Evolutionary conservation across 1,140 invertebrate species (phyloP).

Genomic region (Philopotamus ludificatus): DNA sequence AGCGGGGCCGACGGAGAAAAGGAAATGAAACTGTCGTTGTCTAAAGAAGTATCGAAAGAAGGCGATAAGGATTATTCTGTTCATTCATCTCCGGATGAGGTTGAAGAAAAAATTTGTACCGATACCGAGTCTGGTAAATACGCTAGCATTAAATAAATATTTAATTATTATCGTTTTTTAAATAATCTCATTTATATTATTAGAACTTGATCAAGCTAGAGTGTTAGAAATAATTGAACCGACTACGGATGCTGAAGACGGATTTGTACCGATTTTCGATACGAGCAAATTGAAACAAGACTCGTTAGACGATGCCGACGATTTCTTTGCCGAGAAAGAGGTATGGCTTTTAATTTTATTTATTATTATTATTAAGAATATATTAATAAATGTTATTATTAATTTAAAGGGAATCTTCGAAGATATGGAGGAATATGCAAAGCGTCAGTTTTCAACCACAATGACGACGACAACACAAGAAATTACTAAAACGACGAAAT

Average conservation of each 20-base stretch:
- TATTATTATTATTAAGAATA: slow-evolving; percentile 12
- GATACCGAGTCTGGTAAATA: slow-evolving; percentile 55
- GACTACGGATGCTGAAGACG: slow-evolving; percentile 50
- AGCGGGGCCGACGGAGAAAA: not conserved
- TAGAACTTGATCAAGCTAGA: slow-evolving; percentile 56
- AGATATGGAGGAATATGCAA: slow-evolving; percentile 15
- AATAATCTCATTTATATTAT: slow-evolving; percentile 34
- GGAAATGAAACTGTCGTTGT: not conserved
- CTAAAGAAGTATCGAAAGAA: slow-evolving; percentile 17
- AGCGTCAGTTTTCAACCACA: not conserved
- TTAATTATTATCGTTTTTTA: not conserved
- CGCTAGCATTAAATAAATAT: slow-evolving; percentile 4
- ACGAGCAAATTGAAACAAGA: slow-evolving; percentile 53
- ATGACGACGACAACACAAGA: slow-evolving; percentile 8
- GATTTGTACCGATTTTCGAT: slow-evolving; percentile 51
- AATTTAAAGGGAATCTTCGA: slow-evolving; percentile 19
- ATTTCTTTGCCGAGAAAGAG: slow-evolving; percentile 55
- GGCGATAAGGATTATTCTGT: slow-evolving; percentile 48
- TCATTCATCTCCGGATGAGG: slow-evolving; percentile 56
- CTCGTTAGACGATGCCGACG: slow-evolving; percentile 55
- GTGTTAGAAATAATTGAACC: slow-evolving; percentile 57
- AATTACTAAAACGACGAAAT: not conserved
- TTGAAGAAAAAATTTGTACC: slow-evolving; percentile 57
- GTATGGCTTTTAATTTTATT: no score
- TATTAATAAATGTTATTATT: not conserved